phyloP scores from a whole-genome alignment of 2,797 vertebrate species.

The Harpagifer antarcticus region DNA sequence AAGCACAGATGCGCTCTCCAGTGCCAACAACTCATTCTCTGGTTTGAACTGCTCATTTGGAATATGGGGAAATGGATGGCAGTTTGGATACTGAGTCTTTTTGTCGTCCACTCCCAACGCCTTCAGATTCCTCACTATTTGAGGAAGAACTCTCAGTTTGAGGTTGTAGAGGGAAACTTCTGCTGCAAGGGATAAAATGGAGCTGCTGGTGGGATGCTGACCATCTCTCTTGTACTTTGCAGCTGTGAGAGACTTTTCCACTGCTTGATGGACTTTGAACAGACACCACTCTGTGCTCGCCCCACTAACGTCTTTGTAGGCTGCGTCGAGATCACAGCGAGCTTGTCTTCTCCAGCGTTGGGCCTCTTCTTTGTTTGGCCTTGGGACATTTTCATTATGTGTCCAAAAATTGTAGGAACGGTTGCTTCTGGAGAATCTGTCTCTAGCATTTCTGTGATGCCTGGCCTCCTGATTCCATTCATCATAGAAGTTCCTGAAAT shows the following conservation, averaged over 20 bases:
- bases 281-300: slow-evolving; percentile 86
- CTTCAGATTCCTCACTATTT: slow-evolving; percentile 68
- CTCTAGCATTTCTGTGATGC: slow-evolving; percentile 71
- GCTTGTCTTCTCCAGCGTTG: slow-evolving; percentile 86
- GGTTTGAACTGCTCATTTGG: slow-evolving; percentile 80
- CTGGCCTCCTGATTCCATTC: slow-evolving; percentile 84
- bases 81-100: slow-evolving; percentile 86
- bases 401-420: slow-evolving; percentile 82
- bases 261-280: slow-evolving; percentile 87
- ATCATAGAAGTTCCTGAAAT: slow-evolving; percentile 66
- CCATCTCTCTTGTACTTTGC: slow-evolving; percentile 76
- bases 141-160: slow-evolving; percentile 67
- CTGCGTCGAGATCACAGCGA: slow-evolving; percentile 84
- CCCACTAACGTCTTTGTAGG: slow-evolving; percentile 64
- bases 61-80: slow-evolving; percentile 78
- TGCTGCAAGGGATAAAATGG: slow-evolving; percentile 70
- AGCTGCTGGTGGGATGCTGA: slow-evolving; percentile 26
- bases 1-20: slow-evolving; percentile 73
- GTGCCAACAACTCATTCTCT: slow-evolving; percentile 65
- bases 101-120: slow-evolving; percentile 81
- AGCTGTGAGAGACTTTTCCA: slow-evolving; percentile 86
- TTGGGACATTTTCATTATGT: slow-evolving; percentile 72
- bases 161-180: slow-evolving; percentile 62
- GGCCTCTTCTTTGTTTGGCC: slow-evolving; percentile 81
- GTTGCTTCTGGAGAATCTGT: slow-evolving; percentile 55